A percentile compares a stretch with the other conserved stretches of the same genome.
Conservation (phyloP, 2,113 vertebrate genomes). For the Geothlypis trichas region DNA sequence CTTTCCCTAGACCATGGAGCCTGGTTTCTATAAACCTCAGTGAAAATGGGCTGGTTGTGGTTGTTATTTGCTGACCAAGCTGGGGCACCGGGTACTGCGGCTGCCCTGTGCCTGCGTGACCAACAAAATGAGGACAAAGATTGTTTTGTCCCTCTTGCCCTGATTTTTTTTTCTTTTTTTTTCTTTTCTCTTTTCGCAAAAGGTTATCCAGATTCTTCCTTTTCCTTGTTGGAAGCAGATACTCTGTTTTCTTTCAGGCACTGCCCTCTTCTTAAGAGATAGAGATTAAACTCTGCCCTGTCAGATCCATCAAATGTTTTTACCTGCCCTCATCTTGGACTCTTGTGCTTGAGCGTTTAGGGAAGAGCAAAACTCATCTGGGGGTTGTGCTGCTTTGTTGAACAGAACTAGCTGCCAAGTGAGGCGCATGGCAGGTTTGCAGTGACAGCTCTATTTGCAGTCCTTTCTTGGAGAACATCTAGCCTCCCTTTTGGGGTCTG, state of each 20-base stretch:
- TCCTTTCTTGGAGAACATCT: background rate
- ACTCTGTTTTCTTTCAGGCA: background rate
- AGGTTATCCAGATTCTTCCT: background rate
- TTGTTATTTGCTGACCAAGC: background rate
- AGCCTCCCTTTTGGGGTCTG: background rate
- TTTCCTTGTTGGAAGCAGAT: background rate
- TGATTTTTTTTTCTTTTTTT: background rate
- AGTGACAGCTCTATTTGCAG: background rate
- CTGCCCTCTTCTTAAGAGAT: background rate
- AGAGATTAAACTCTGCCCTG: background rate
- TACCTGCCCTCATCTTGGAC: background rate
- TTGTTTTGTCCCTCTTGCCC: constrained; percentile 25
- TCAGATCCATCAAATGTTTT: background rate
- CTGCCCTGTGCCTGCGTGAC: background rate
- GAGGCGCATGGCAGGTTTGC: background rate
- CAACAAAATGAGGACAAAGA: constrained; percentile 8
- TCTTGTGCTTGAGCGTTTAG: background rate
- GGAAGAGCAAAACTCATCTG: background rate
- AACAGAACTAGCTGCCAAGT: background rate
- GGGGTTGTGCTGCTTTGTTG: background rate
- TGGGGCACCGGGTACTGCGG: background rate
- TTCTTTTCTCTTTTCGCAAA: background rate
- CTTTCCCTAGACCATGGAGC: background rate
- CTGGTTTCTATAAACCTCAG: rapidly evolving
- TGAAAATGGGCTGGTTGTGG: background rate